phyloP scores from a whole-genome alignment of 2,888 invertebrate genomes.

The Apocheima hispidaria region DNA sequence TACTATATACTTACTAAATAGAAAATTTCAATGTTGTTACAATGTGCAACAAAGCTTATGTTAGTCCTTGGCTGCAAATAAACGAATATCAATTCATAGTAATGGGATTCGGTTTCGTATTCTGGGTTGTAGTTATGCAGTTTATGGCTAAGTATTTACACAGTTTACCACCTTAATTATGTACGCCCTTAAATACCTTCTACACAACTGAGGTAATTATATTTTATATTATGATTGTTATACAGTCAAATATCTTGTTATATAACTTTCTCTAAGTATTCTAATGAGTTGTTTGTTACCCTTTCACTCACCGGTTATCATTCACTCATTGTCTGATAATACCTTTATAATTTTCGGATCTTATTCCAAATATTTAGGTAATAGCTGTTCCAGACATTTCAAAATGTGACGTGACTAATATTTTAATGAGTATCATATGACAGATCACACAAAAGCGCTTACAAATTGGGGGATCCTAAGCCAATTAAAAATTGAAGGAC shows the following conservation, averaged over 20 bases:
- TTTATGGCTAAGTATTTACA: constrained; percentile 59
- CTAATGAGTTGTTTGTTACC: background rate
- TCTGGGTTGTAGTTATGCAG: constrained; percentile 60
- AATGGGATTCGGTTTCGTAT: constrained; percentile 54
- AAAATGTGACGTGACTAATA: background rate
- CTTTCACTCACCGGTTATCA: background rate
- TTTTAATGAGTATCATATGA: background rate
- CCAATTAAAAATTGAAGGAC: background rate
- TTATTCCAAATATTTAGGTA: background rate
- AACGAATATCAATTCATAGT: constrained; percentile 46
- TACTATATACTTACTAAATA: too few species aligned
- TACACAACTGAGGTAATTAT: background rate
- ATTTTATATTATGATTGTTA: background rate
- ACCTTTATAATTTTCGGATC: background rate
- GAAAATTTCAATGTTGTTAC: background rate
- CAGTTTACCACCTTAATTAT: constrained; percentile 48
- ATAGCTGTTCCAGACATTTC: background rate
- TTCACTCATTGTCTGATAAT: background rate
- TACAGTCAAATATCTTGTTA: background rate
- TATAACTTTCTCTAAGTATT: background rate
- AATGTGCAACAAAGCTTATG: constrained; percentile 7
- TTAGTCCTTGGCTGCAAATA: constrained; percentile 19
- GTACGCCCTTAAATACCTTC: background rate
- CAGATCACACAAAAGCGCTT: background rate
- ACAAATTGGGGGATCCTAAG: background rate